A percentile compares a stretch with the other conserved stretches of the same genome.
Conservation (phyloP, 2,888 invertebrate species). For the Ditula angustiorana region DNA sequence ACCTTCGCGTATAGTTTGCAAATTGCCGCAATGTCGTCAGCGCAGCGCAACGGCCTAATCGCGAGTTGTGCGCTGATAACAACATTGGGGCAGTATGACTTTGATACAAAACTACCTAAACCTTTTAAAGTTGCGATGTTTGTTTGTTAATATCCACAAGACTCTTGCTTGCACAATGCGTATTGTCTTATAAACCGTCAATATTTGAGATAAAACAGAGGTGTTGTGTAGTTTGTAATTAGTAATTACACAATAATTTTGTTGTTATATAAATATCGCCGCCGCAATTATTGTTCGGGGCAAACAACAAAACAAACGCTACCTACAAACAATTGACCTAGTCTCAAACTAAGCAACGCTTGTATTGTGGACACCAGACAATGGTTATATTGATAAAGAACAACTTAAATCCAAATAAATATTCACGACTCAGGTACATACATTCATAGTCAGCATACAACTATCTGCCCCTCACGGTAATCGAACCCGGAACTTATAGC, state of each 20-base stretch:
- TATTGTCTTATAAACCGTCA: constrained; percentile 5
- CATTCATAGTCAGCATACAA: too few relatives aligned
- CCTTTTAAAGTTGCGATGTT: neutral
- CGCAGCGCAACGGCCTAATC: neutral
- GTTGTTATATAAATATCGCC: neutral
- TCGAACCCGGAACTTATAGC: too few relatives aligned
- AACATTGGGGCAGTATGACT: constrained; percentile 27
- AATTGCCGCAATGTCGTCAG: constrained; percentile 23
- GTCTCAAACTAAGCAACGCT: too few relatives aligned
- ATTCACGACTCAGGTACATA: too few relatives aligned
- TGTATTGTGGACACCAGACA: too few relatives aligned
- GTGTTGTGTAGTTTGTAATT: neutral
- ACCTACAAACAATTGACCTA: too few relatives aligned
- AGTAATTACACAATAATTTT: constrained; percentile 15
- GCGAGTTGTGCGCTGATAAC: neutral
- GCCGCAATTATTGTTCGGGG: neutral
- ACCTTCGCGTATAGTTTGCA: constrained; percentile 51
- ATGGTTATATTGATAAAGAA: too few relatives aligned
- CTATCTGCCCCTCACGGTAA: too few relatives aligned
- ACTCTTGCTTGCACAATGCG: constrained; percentile 3
- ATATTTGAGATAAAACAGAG: constrained; percentile 10
- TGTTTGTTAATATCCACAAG: constrained; percentile 1
- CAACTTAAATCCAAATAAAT: too few relatives aligned
- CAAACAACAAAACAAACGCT: neutral
- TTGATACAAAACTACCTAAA: constrained; percentile 16